These are phyloP conservation scores for Mobula hypostoma DNA, from an alignment of 2,113 vertebrate species.

Conservation along the genomic window DNA sequence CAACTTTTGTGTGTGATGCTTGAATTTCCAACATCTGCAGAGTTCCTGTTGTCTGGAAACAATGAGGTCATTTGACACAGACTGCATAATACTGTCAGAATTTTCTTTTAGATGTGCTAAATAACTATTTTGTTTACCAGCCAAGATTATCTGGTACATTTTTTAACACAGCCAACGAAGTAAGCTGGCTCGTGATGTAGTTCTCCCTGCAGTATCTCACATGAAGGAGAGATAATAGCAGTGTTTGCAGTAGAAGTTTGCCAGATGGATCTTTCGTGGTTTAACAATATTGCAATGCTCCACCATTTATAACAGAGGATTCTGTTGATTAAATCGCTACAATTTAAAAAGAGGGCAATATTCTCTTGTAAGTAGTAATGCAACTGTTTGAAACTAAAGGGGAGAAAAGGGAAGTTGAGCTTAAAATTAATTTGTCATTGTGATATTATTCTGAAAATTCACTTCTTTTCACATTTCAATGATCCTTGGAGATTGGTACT, in stretches of 20 bases:
- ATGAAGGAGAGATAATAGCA: neutral
- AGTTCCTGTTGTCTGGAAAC: neutral
- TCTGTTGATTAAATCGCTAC: neutral
- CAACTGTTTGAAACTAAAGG: neutral
- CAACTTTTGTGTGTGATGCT: too few relatives aligned
- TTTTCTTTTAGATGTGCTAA: neutral
- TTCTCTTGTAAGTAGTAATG: neutral
- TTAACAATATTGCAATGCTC: conserved; percentile 8
- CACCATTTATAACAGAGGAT: neutral
- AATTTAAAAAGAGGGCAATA: neutral
- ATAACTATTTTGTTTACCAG: conserved; percentile 20
- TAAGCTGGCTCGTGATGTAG: neutral
- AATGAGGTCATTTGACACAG: neutral
- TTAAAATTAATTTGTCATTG: neutral
- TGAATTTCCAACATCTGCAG: too few relatives aligned
- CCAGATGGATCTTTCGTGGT: neutral
- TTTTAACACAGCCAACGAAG: neutral
- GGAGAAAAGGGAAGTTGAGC: neutral
- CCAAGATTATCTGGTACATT: conserved; percentile 1
- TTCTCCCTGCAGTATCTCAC: neutral
- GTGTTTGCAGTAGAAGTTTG: neutral
- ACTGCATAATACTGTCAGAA: neutral
- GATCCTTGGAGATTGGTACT: conserved; percentile 14
- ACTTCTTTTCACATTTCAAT: neutral
- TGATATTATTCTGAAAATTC: neutral